Conservation (phyloP, 2,113 vertebrate species). For the Cathartes aura region DNA sequence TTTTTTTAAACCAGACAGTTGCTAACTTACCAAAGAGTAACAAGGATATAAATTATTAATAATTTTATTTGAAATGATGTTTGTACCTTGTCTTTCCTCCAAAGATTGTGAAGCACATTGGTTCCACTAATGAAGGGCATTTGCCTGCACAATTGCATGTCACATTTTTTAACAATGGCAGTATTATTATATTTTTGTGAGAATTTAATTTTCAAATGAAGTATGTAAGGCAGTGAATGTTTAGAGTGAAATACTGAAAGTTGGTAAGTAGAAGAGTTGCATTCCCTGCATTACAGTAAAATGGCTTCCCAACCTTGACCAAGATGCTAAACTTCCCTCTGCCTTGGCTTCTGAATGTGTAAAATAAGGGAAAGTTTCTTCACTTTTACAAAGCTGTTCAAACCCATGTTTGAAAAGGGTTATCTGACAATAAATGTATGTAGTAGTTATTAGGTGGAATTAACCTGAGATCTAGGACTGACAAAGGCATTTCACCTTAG, state of each 20-base stretch:
- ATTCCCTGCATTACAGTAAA: neutral
- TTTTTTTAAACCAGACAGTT: neutral
- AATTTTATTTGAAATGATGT: neutral
- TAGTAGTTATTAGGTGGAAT: neutral
- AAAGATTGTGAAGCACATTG: neutral
- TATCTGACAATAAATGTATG: neutral
- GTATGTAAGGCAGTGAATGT: neutral
- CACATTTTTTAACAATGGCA: neutral
- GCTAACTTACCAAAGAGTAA: neutral
- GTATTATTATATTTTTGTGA: neutral
- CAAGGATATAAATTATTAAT: neutral
- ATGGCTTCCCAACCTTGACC: neutral
- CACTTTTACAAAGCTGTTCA: neutral
- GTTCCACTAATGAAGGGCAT: neutral
- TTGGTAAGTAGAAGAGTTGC: neutral
- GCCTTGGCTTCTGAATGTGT: neutral
- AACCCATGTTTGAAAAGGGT: neutral
- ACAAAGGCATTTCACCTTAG: neutral
- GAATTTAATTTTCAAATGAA: neutral
- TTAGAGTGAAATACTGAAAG: neutral
- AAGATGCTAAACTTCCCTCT: neutral
- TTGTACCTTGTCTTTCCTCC: neutral
- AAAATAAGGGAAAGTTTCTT: neutral
- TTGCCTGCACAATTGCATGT: neutral
- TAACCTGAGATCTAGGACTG: neutral